Conservation (phyloP, 2,797 vertebrate genomes). For the Rhinatrema bivittatum region DNA sequence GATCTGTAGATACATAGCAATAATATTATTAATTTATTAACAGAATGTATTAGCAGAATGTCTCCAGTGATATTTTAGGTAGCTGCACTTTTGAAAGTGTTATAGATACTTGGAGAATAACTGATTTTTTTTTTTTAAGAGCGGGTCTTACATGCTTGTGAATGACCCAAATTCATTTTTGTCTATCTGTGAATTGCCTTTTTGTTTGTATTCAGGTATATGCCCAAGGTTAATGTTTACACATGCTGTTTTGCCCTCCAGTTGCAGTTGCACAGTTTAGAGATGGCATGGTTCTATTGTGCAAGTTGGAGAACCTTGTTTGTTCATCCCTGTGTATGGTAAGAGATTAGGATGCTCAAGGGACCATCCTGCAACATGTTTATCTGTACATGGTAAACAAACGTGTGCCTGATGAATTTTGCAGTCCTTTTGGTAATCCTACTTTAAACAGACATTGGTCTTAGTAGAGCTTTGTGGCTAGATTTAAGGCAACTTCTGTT, state of each 20-base stretch:
- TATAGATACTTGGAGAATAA: neutral
- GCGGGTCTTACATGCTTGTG: no score
- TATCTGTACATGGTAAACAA: neutral
- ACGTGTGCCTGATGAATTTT: neutral
- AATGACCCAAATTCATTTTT: rapidly evolving
- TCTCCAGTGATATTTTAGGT: slow-evolving; percentile 1
- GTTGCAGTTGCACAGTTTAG: neutral
- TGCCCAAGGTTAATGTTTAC: rapidly evolving
- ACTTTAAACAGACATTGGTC: rapidly evolving
- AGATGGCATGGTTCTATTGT: neutral
- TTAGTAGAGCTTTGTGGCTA: neutral
- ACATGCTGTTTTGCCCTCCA: rapidly evolving
- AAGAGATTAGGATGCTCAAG: rapidly evolving
- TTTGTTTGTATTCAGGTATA: rapidly evolving
- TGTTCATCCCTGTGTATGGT: rapidly evolving
- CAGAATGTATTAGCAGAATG: no score
- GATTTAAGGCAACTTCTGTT: no score
- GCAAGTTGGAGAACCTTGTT: neutral
- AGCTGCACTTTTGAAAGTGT: neutral
- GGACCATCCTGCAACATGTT: neutral
- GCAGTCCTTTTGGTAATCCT: rapidly evolving
- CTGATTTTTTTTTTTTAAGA: neutral
- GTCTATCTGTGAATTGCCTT: neutral
- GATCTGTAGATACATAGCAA: slow-evolving; percentile 29
- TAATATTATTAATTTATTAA: slow-evolving; percentile 18